Conservation (phyloP, 2,888 invertebrate species). For the Drosophila mulleri region DNA sequence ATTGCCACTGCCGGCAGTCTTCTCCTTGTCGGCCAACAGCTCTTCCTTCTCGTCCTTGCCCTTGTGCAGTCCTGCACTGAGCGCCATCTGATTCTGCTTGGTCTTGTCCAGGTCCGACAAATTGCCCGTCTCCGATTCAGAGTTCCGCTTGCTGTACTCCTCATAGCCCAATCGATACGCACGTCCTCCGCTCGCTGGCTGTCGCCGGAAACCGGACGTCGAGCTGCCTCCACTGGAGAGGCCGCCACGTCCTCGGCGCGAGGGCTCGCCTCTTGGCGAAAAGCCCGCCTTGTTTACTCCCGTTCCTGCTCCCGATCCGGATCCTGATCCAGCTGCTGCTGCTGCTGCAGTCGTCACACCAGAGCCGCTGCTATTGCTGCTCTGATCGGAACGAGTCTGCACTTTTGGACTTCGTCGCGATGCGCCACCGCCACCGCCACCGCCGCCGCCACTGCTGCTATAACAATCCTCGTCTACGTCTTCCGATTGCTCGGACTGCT, state of each 20-base stretch:
- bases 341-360: slow-evolving; percentile 11
- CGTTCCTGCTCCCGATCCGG: slow-evolving; percentile 48
- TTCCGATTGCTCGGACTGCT: slow-evolving; percentile 89
- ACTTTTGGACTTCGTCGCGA: slow-evolving; percentile 86
- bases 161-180: slow-evolving; percentile 79
- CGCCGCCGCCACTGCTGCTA: slow-evolving; percentile 75
- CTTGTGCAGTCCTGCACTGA: slow-evolving; percentile 88
- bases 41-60: slow-evolving; percentile 68
- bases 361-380: slow-evolving; percentile 28
- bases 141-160: slow-evolving; percentile 76
- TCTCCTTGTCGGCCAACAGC: slow-evolving; percentile 61
- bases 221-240: slow-evolving; percentile 84
- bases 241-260: slow-evolving; percentile 91
- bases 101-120: slow-evolving; percentile 87
- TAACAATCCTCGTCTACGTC: slow-evolving; percentile 90
- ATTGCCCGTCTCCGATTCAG: slow-evolving; percentile 77
- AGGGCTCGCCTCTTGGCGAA: slow-evolving; percentile 95
- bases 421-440: slow-evolving; percentile 86
- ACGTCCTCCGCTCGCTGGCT: slow-evolving; percentile 50
- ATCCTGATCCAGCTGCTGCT: slow-evolving; percentile 53
- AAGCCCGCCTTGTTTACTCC: slow-evolving; percentile 88
- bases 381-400: slow-evolving; percentile 54
- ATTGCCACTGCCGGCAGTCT: slow-evolving; percentile 50
- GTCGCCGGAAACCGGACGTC: slow-evolving; percentile 82
- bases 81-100: slow-evolving; percentile 89